These are phyloP conservation scores for Antheraea yamamai DNA, from an alignment of 2,888 invertebrate genomes.

Conservation along the genomic window DNA sequence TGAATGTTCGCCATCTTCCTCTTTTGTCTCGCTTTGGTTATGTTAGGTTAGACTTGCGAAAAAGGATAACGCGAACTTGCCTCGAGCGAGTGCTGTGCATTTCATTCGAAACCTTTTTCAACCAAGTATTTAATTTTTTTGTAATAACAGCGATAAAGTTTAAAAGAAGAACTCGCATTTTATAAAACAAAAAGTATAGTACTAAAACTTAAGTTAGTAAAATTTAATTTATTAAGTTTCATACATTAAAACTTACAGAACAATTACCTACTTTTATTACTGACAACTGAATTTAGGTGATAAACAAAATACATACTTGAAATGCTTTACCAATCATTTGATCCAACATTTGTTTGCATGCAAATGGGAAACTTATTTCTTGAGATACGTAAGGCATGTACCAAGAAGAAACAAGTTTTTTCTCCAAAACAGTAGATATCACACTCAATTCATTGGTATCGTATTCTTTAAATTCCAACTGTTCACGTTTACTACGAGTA, in stretches of 20 bases:
- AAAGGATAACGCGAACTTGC: too few relatives aligned
- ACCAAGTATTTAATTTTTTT: too few relatives aligned
- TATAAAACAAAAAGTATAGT: not conserved
- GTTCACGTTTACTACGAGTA: conserved; percentile 29
- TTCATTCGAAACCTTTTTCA: too few relatives aligned
- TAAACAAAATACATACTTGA: conserved; percentile 52
- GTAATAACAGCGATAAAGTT: too few relatives aligned
- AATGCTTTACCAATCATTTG: conserved; percentile 75
- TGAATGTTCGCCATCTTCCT: too few relatives aligned
- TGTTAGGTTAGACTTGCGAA: too few relatives aligned
- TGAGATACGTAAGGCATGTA: conserved; percentile 73
- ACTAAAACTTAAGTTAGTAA: not conserved
- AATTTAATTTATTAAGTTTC: too few relatives aligned
- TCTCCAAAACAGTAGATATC: conserved; percentile 72
- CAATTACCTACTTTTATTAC: not conserved
- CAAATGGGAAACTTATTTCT: conserved; percentile 77
- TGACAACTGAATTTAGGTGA: conserved; percentile 6
- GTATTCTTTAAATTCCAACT: conserved; percentile 57
- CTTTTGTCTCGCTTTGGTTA: too few relatives aligned
- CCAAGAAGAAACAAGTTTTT: conserved; percentile 75
- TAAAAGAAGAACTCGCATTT: too few relatives aligned
- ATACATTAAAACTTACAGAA: not conserved
- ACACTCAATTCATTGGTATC: conserved; percentile 74
- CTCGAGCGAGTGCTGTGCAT: too few relatives aligned
- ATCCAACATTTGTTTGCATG: conserved; percentile 77